Percentiles rank a stretch among this genome's conserved stretches.
Conservation (phyloP, 2,797 vertebrate genomes). For the Silurus aristotelis region DNA sequence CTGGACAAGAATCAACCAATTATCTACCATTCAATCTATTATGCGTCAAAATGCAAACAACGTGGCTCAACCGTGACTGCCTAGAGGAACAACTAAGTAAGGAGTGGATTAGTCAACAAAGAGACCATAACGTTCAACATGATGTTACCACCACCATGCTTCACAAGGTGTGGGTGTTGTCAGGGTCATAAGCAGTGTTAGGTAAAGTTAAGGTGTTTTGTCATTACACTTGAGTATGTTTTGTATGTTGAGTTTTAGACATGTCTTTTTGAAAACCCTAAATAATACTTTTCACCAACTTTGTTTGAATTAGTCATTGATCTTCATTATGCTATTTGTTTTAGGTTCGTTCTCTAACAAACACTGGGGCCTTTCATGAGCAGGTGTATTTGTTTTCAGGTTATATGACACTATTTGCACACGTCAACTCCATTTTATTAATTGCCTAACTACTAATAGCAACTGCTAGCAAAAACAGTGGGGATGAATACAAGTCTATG, state of each 20-base stretch:
- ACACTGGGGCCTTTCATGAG: neutral
- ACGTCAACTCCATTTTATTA: neutral
- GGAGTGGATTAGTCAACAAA: neutral
- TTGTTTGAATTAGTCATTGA: neutral
- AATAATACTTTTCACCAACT: neutral
- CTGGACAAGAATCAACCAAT: neutral
- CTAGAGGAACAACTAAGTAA: neutral
- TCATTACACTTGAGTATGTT: neutral
- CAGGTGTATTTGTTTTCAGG: neutral
- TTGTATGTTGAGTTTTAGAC: neutral
- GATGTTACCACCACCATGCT: neutral
- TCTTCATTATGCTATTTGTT: constrained; percentile 2
- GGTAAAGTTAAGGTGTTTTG: neutral
- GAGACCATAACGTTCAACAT: neutral
- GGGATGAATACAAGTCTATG: neutral
- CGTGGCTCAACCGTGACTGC: neutral
- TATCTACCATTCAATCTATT: neutral
- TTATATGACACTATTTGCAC: neutral
- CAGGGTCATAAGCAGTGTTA: neutral
- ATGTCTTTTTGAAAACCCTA: neutral
- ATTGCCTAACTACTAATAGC: neutral
- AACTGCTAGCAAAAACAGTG: neutral
- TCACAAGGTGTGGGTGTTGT: neutral
- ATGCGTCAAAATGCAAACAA: neutral
- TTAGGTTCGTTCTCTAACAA: neutral